Base-by-base conservation (phyloP, 2,888 invertebrate species). In the Trachelus tabidus region DNA sequence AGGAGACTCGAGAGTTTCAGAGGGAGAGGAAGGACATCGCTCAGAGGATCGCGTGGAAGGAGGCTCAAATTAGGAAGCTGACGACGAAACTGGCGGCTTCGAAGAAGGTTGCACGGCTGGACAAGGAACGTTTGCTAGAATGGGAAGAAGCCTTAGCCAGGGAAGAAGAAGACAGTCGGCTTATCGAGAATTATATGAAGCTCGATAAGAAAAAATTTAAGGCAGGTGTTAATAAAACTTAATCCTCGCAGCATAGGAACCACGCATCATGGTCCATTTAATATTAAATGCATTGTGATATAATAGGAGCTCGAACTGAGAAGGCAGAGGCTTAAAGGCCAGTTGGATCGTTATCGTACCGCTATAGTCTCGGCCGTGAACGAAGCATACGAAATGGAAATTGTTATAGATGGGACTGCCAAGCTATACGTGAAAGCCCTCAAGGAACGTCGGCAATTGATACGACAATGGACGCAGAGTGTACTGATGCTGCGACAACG, bases 91-190 rank as follows among this genome's bases (percentile, higher is more conserved):
- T 96, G 56, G 95, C 95, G 81, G 90, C 92, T 12, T 88, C 95
- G 15, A 95, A 96, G 85, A 92, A 92, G 35, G 94, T 94, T 83
- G 94, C 96, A 2, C 94, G 95, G 79, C 95, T 95, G 89, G 96
- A 95, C 82, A 92, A 94, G 35, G 94, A 94, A 31, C 95, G 95
- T 0, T 88, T 96, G 76, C 92, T 94, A 73, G 95, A 95, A 76
- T 96, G 96, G 95, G 94, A 95, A 35, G 95, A 95, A 73, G 94
- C 95, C 0, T 92, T 97, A 79, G 94, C 94, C 82, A 93, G 94
- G 79, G 94, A 94, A 68, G 94, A 95, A 71, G 94, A 95, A 75
- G 95, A 96, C 79, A 96, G 95, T 83, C 92, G 93, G 37, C 91
- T 96, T n/a, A 94, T 97, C 73, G 94, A 95, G 84, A 94, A 94